Evolutionary conservation across 2,113 vertebrate genomes (phyloP).

Genomic region (Odontophorus gujanensis): DNA sequence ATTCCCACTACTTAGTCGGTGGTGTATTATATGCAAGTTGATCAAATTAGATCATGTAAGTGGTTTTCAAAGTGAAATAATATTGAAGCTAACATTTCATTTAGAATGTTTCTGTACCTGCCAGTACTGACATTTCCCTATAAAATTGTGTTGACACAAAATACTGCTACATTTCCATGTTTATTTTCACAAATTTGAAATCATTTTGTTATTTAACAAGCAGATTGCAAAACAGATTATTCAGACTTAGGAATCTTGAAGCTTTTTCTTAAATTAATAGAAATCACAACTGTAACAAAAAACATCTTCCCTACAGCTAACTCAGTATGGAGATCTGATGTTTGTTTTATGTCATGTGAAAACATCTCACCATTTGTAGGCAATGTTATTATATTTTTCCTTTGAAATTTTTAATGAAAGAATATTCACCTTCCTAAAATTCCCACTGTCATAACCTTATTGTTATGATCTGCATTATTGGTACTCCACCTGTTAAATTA

Average conservation of each 20-base stretch:
- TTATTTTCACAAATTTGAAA: slow-evolving; percentile 11
- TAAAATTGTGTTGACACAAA: not conserved
- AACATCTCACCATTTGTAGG: not conserved
- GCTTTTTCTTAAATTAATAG: not conserved
- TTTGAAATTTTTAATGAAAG: not conserved
- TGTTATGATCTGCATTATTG: not conserved
- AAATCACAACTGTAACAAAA: not conserved
- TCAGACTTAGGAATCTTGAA: not conserved
- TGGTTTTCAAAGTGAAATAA: not conserved
- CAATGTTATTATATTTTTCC: not conserved
- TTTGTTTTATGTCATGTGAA: not conserved
- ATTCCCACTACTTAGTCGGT: not conserved
- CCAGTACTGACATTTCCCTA: not conserved
- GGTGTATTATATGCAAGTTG: not conserved
- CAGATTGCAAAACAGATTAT: not conserved
- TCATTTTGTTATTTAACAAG: not conserved
- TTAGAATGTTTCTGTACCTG: not conserved
- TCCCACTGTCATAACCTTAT: not conserved
- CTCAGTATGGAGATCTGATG: not conserved
- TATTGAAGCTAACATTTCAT: not conserved
- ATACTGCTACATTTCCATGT: not conserved
- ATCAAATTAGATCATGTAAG: not conserved
- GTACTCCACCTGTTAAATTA: not conserved
- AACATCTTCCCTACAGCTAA: not conserved
- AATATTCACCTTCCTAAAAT: not conserved